A percentile compares a stretch with the other conserved stretches of the same genome.
Conservation (phyloP, 1,140 invertebrate genomes). For the Homalodisca vitripennis region DNA sequence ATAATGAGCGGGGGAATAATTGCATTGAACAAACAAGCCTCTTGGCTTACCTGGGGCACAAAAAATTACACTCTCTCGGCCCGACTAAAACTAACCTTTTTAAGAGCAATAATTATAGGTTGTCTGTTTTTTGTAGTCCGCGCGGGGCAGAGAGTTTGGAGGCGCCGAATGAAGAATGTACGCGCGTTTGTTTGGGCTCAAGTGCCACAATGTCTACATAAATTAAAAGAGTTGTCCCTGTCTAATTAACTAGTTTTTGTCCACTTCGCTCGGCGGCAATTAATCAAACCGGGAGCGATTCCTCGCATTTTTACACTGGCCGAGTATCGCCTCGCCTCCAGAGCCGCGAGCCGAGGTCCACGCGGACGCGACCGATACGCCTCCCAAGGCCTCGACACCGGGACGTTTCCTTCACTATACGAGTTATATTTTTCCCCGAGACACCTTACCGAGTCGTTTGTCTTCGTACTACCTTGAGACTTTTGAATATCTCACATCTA, state of each 20-base stretch:
- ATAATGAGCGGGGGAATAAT: slow-evolving; percentile 12
- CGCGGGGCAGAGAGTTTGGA: background rate
- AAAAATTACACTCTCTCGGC: slow-evolving; percentile 9
- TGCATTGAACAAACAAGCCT: slow-evolving; percentile 12
- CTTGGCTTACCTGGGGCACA: slow-evolving; percentile 1
- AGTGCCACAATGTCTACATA: slow-evolving; percentile 17
- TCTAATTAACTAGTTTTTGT: slow-evolving; percentile 19
- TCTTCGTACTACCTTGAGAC: background rate
- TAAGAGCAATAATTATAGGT: slow-evolving; percentile 14
- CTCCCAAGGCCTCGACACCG: background rate
- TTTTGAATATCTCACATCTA: background rate
- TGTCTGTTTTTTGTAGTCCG: background rate
- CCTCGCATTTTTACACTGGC: background rate
- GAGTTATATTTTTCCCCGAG: slow-evolving; percentile 1
- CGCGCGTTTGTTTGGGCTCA: background rate
- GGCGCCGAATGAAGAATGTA: background rate
- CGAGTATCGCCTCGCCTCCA: background rate
- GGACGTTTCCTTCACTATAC: background rate
- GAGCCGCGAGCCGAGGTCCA: no score
- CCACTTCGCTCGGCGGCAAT: background rate
- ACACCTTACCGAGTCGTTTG: slow-evolving; percentile 10
- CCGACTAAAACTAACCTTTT: slow-evolving; percentile 18
- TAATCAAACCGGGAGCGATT: background rate
- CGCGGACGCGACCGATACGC: background rate
- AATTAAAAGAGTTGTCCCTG: slow-evolving; percentile 13